Evolutionary conservation across 2,113 vertebrate genomes (phyloP).

Genomic region (Gymnorhina tibicen): DNA sequence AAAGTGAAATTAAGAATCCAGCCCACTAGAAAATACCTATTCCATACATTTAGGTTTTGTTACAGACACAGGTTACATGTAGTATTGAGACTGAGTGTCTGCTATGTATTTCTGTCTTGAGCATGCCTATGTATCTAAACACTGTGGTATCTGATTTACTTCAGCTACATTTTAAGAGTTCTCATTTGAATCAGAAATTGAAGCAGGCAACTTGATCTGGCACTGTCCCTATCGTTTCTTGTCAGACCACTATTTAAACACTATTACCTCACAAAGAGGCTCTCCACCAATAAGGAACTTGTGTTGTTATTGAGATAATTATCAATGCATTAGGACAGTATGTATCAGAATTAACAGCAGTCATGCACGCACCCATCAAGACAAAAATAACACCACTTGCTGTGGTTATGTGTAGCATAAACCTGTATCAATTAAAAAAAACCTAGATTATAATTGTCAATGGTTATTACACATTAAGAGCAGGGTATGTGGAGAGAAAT

Average conservation of each 20-base stretch:
- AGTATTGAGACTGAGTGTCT: background rate
- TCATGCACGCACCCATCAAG: background rate
- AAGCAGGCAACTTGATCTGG: conserved; percentile 30
- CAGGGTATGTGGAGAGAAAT: background rate
- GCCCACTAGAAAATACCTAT: background rate
- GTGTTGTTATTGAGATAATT: background rate
- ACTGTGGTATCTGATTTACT: background rate
- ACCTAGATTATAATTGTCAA: background rate
- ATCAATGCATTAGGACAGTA: background rate
- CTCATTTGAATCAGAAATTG: conserved; percentile 26
- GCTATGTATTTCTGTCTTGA: background rate
- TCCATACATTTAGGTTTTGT: background rate
- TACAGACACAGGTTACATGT: background rate
- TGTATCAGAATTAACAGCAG: background rate
- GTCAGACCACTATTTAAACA: conserved; percentile 7
- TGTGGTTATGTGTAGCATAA: background rate
- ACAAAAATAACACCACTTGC: background rate
- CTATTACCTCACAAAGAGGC: background rate
- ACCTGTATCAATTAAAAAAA: background rate
- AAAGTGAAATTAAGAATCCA: background rate
- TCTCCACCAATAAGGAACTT: background rate
- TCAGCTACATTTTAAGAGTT: background rate
- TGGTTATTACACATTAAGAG: background rate
- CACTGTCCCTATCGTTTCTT: conserved; percentile 11
- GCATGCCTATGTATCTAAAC: background rate